A percentile compares a stretch with the other conserved stretches of the same genome.
phyloP scores from a whole-genome alignment of 23 tunicate species.

The Ciona savignyi region DNA sequence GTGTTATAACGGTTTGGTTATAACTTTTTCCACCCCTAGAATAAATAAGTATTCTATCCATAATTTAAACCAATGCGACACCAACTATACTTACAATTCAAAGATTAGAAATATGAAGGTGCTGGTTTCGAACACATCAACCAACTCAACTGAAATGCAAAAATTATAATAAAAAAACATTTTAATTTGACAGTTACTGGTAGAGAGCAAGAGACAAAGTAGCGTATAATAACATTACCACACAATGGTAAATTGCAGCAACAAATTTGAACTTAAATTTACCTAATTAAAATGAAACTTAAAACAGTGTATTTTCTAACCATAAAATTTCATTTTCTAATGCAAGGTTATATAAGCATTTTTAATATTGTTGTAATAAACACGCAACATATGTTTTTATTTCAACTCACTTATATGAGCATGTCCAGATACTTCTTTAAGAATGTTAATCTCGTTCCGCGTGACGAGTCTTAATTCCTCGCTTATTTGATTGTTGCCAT shows the following conservation, averaged over 20 bases:
- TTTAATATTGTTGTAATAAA: no score
- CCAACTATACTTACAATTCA: conserved; percentile 76
- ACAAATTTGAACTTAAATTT: background rate
- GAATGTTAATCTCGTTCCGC: conserved; percentile 76
- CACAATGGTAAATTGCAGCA: background rate
- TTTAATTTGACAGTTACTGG: background rate
- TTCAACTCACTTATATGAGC: conserved; percentile 67
- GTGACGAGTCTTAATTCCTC: conserved; percentile 64
- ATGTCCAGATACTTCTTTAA: conserved; percentile 72
- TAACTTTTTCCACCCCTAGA: no score
- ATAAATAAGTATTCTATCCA: no score
- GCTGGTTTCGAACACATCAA: conserved; percentile 85
- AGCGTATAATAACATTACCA: background rate
- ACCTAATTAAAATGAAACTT: background rate
- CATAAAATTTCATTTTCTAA: no score
- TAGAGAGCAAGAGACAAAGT: background rate
- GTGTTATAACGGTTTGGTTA: background rate
- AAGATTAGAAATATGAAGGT: conserved; percentile 82
- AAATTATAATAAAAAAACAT: background rate
- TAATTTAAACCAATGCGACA: no score
- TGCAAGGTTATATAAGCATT: no score
- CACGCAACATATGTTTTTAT: no score
- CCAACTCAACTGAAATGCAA: conserved; percentile 82
- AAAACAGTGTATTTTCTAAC: background rate
- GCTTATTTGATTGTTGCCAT: conserved; percentile 37